Conservation (phyloP, 2,113 vertebrate species). For the Strix aluco region DNA sequence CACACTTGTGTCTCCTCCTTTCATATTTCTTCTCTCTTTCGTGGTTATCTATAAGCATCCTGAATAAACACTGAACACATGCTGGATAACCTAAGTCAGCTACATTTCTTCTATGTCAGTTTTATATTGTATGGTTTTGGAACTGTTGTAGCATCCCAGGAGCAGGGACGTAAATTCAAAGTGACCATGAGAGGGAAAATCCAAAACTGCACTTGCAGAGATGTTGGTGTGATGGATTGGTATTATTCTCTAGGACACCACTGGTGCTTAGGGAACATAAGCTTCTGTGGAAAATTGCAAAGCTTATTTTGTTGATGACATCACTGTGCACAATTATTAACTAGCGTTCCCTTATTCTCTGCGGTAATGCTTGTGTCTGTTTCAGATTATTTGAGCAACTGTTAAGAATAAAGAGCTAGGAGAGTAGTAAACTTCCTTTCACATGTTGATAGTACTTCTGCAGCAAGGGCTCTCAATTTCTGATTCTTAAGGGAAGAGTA, state of each 20-base stretch:
- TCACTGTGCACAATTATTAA: neutral
- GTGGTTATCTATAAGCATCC: neutral
- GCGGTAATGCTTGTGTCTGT: neutral
- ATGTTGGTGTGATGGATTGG: neutral
- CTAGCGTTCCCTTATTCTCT: neutral
- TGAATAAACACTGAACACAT: neutral
- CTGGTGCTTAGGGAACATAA: neutral
- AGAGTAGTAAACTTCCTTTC: neutral
- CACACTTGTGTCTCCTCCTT: neutral
- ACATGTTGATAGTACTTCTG: neutral
- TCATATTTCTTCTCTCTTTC: neutral
- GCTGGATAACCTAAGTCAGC: neutral
- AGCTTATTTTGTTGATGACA: neutral
- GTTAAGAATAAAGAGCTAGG: neutral
- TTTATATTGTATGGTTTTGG: neutral
- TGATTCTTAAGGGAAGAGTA: neutral
- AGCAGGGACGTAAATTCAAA: neutral
- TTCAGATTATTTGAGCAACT: neutral
- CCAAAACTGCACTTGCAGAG: neutral
- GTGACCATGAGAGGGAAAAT: neutral
- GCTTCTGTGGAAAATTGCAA: neutral
- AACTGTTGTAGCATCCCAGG: neutral
- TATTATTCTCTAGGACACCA: neutral
- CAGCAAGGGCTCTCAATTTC: neutral
- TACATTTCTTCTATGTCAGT: neutral